Evolutionary conservation across 2,113 vertebrate genomes (phyloP).

Genomic region (Burhinus bistriatus): DNA sequence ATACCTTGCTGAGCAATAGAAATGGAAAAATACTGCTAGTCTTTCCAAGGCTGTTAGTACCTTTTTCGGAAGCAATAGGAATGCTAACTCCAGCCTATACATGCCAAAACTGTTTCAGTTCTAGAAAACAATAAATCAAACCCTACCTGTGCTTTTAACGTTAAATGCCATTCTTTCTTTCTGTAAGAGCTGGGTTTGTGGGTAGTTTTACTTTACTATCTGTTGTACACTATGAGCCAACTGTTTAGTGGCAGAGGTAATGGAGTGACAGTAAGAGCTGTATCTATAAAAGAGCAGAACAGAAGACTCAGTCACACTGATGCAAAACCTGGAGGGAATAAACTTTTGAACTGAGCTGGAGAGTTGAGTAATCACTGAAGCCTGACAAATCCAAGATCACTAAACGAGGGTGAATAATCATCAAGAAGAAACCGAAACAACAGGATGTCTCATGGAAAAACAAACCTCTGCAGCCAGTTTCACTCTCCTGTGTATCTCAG

Average conservation of each 20-base stretch:
- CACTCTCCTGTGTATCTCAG: not conserved
- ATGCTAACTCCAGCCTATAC: not conserved
- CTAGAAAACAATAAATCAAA: not conserved
- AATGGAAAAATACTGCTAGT: not conserved
- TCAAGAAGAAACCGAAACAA: not conserved
- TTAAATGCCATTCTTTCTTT: not conserved
- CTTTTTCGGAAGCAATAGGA: not conserved
- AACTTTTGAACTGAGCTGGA: slow-evolving; percentile 1
- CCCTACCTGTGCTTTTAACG: not conserved
- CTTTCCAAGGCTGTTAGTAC: not conserved
- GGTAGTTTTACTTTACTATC: not conserved
- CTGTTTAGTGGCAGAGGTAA: not conserved
- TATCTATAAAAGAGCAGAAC: not conserved
- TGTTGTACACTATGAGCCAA: not conserved
- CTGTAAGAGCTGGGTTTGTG: not conserved
- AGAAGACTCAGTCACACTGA: not conserved
- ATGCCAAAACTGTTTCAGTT: not conserved
- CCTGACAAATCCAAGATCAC: not conserved
- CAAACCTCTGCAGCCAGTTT: not conserved
- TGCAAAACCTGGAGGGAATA: not conserved
- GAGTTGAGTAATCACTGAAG: not conserved
- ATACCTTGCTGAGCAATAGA: not conserved
- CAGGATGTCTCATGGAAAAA: not conserved
- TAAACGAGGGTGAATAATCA: not conserved
- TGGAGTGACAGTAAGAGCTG: not conserved